Evolutionary conservation across 2,113 vertebrate genomes (phyloP), one percentile per base, ranked within the genome.

Genomic region (Otocyon megalotis): DNA sequence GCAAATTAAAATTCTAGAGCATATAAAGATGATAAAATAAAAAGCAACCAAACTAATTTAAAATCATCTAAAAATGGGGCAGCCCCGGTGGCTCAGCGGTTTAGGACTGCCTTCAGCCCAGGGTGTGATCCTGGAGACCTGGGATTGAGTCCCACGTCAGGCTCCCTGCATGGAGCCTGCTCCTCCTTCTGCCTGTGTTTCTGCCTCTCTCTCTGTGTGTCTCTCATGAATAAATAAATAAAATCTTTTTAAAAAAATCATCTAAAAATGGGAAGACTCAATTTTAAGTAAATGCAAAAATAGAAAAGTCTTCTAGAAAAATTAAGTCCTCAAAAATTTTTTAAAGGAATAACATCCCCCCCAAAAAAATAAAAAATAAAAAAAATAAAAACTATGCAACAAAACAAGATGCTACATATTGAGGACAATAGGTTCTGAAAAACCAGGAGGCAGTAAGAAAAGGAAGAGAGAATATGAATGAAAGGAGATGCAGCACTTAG

Each of bases 261-360:
- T 13, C 69, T 60, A 87, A 85, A 95, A 93, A 90, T 35, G 16
- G 32, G 10, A 80, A 69, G 37, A 88, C 2, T 60, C 58, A 53
- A 60, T 69, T 87, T 28, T 22, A 93, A 87, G 30, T 76, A 71
- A 89, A 79, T 74, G 8, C 24, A 76, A 94, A 85, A 81, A 81
- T 13, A 56, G 28, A 93, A 67, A 81, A 12, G 2, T 32, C 28
- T 93, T 90, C 56, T 76, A 54, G 32, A 95, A 97, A 79, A 93
- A 74, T 62, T 60, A 93, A 82, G n/a, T 82, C 53, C 24, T 76
- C 37, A 77, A 76, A 83, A 60, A 9, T 26, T 4, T 30, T 22
- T 3, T 28, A 58, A 94, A 76, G 26, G 35, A 74, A 50, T 69
- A 96, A 71, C 35, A 69, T 26, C 9, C 24, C 48, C 32, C 32